These are phyloP conservation scores for Panulirus ornatus DNA, from an alignment of 1,140 invertebrate species.

Conservation along the genomic window DNA sequence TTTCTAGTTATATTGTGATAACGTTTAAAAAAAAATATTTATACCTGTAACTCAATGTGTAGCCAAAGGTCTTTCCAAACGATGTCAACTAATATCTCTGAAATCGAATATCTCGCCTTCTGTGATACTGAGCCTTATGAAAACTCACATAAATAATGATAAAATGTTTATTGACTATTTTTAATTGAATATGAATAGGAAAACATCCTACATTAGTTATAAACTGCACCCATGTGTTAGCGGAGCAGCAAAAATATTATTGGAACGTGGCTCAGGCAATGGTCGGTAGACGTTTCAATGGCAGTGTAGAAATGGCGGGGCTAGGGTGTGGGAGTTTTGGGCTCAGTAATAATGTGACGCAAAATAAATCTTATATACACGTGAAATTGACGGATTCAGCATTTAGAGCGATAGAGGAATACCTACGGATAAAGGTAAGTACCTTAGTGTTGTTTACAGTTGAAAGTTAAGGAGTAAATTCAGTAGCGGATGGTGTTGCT, in stretches of 20 bases:
- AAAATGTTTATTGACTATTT: neutral
- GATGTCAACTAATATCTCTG: conserved; percentile 61
- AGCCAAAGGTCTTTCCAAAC: conserved; percentile 40
- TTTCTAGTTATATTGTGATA: too few species aligned
- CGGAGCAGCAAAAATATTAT: conserved; percentile 12
- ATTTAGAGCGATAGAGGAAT: conserved; percentile 66
- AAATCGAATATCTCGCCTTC: neutral
- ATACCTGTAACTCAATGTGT: neutral
- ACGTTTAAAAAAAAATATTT: conserved; percentile 11
- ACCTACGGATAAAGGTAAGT: conserved; percentile 64
- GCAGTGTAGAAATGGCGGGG: conserved; percentile 67
- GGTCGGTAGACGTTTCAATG: conserved; percentile 20
- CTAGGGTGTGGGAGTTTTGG: conserved; percentile 67
- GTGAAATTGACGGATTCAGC: conserved; percentile 68
- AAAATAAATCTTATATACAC: conserved; percentile 67
- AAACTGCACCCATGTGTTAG: conserved; percentile 45
- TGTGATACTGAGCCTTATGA: neutral
- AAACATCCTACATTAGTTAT: neutral
- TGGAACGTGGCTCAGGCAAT: conserved; percentile 45
- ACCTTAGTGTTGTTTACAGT: neutral
- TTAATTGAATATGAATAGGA: conserved; percentile 7
- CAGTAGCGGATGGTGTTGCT: neutral
- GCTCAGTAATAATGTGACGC: conserved; percentile 64
- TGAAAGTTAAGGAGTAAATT: neutral
- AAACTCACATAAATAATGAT: neutral